Base-by-base conservation (phyloP, 2,888 invertebrate genomes). In the Elmis aenea region DNA sequence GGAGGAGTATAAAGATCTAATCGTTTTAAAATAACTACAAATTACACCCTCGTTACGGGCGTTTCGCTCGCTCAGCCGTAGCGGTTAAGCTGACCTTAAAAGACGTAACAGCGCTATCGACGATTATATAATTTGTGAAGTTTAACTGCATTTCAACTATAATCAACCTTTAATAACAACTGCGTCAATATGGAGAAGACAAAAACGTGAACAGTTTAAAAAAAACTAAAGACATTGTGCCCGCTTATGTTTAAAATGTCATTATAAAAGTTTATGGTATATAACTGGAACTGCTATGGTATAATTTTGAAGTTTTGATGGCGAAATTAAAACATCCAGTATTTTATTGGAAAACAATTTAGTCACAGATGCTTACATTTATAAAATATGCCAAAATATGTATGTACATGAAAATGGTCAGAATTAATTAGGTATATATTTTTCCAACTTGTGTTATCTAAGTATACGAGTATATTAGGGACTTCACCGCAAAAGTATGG, bases 211-310 rank as follows among this genome's bases (percentile, higher is more conserved):
- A 32, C 22, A 18, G 14, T 20, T 16, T 18, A 33, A 20, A 39
- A 39, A 39, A 43, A 39, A 24, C 13, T 26, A 31, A 27, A 33
- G 34, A 32, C 32, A 36, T 39, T 45, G 36, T 41, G 36, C 46
- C 33, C 41, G 36, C 36, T 41, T n/a, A n/a, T n/a, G n/a, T 48
- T 49, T 45, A 46, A 49, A 49, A 46, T 47, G 46, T 47, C 49
- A 49, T 49, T 49, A 49, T 36, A 42, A 38, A 20, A 42, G 41
- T 47, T 49, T 49, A 49, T 40, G n/a, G n/a, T n/a, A n/a, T n/a
- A n/a, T n/a, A n/a, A n/a, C n/a, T n/a, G n/a, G n/a, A n/a, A n/a
- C n/a, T n/a, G n/a, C n/a, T n/a, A n/a, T n/a, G n/a, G n/a, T n/a
- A n/a, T n/a, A n/a, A n/a, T n/a, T n/a, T n/a, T n/a, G n/a, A n/a